These are phyloP conservation scores for Neodontobutis hainanensis DNA, from an alignment of 2,113 vertebrate species.

Conservation along the genomic window DNA sequence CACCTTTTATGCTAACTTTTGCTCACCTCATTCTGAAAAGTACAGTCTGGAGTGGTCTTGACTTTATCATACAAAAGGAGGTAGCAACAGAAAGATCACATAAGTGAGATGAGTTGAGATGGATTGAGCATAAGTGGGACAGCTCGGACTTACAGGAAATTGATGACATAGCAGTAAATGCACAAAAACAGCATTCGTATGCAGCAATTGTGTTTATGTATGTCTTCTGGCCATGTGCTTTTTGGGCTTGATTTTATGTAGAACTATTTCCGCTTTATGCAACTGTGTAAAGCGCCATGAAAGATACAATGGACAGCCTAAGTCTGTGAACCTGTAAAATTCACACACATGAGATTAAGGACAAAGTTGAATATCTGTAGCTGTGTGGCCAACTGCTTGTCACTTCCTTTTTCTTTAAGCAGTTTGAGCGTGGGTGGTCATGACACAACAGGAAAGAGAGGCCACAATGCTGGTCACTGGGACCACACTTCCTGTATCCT, in stretches of 20 bases:
- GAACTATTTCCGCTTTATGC: no score
- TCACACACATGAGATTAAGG: background rate
- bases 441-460: slow-evolving; percentile 63
- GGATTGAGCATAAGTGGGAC: no score
- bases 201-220: no score
- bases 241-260: no score
- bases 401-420: slow-evolving; percentile 49
- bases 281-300: background rate
- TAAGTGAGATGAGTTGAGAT: no score
- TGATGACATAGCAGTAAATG: no score
- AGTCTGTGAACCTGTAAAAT: background rate
- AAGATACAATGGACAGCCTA: background rate
- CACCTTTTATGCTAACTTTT: background rate
- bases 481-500: slow-evolving; percentile 55
- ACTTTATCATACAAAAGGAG: no score
- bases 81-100: no score
- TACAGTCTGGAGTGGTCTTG: background rate
- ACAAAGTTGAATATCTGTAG: slow-evolving; percentile 29
- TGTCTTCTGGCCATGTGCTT: no score
- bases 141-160: no score
- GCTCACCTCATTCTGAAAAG: slow-evolving; percentile 8
- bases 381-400: slow-evolving; percentile 35
- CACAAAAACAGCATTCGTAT: no score
- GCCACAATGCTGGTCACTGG: slow-evolving; percentile 30
- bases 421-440: slow-evolving; percentile 9